A percentile compares a stretch with the other conserved stretches of the same genome.
Conservation (phyloP, 2,888 invertebrate genomes). For the Thecocarcelia acutangulata region DNA sequence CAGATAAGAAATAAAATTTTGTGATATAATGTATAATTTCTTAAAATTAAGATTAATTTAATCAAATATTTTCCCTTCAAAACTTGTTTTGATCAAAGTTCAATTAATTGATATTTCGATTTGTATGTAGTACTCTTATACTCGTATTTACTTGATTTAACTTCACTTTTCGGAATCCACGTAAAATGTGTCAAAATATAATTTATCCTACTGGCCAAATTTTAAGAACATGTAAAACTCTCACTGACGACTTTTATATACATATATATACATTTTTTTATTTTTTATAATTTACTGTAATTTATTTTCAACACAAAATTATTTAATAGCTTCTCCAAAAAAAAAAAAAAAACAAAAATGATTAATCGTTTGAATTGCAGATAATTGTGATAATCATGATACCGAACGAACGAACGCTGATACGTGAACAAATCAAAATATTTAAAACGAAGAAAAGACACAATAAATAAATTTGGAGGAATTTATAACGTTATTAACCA, state of each 20-base stretch:
- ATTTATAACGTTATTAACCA: conserved; percentile 21
- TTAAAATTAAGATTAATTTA: too few species aligned
- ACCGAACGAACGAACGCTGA: conserved; percentile 57
- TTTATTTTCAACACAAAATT: conserved; percentile 48
- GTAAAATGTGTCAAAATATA: too few species aligned
- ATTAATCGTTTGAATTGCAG: conserved; percentile 79
- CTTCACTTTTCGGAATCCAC: too few species aligned
- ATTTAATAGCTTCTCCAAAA: conserved; percentile 54
- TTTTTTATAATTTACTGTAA: conserved; percentile 56
- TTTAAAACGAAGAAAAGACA: background rate
- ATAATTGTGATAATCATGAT: conserved; percentile 79
- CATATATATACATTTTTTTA: too few species aligned
- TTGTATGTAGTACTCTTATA: too few species aligned
- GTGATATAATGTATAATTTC: too few species aligned
- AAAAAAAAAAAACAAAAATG: conserved; percentile 71
- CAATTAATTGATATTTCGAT: too few species aligned
- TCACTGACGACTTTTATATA: background rate
- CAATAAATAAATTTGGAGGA: conserved; percentile 3
- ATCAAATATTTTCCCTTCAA: too few species aligned
- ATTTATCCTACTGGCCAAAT: too few species aligned
- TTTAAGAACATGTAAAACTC: conserved; percentile 1
- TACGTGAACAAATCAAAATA: conserved; percentile 38
- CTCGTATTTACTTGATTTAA: too few species aligned
- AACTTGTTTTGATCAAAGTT: too few species aligned
- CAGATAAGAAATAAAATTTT: too few species aligned